Percentiles rank a stretch among this genome's conserved stretches.
Conservation (phyloP, 1,140 invertebrate species). For the Drosophila truncata region DNA sequence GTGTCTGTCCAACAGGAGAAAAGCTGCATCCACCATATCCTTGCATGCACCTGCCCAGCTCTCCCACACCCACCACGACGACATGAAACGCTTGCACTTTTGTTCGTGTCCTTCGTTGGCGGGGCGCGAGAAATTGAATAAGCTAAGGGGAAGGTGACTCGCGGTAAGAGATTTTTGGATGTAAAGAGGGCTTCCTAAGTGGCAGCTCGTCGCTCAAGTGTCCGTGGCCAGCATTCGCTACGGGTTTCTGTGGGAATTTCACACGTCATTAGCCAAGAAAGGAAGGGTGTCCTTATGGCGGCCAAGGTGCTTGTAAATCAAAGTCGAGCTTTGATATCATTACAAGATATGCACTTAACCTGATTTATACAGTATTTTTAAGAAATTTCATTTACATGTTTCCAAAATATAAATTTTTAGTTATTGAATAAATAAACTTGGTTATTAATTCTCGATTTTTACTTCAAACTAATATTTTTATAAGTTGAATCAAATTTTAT, state of each 20-base stretch:
- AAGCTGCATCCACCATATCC: constrained; percentile 7
- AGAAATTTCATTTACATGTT: neutral
- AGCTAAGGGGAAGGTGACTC: constrained; percentile 12
- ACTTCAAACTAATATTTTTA: neutral
- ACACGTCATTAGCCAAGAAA: constrained; percentile 68
- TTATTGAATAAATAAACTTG: no score
- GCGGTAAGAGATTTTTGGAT: constrained; percentile 10
- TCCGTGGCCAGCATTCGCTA: constrained; percentile 51
- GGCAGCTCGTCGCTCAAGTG: constrained; percentile 40
- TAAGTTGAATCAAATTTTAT: neutral
- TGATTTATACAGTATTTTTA: neutral
- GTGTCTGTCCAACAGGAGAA: neutral
- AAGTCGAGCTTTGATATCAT: neutral
- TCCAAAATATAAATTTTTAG: no score
- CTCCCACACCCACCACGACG: constrained; percentile 13
- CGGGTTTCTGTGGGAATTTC: constrained; percentile 55
- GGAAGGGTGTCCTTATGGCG: constrained; percentile 10
- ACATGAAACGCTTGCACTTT: constrained; percentile 75
- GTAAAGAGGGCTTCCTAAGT: constrained; percentile 42
- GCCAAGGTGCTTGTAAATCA: constrained; percentile 1
- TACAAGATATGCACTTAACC: neutral
- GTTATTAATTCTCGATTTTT: neutral
- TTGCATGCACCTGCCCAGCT: constrained; percentile 18
- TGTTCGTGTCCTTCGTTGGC: constrained; percentile 65
- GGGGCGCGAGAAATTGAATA: constrained; percentile 73